These are phyloP conservation scores for Melinaea marsaeus DNA, from an alignment of 2,888 invertebrate genomes.

Conservation along the genomic window DNA sequence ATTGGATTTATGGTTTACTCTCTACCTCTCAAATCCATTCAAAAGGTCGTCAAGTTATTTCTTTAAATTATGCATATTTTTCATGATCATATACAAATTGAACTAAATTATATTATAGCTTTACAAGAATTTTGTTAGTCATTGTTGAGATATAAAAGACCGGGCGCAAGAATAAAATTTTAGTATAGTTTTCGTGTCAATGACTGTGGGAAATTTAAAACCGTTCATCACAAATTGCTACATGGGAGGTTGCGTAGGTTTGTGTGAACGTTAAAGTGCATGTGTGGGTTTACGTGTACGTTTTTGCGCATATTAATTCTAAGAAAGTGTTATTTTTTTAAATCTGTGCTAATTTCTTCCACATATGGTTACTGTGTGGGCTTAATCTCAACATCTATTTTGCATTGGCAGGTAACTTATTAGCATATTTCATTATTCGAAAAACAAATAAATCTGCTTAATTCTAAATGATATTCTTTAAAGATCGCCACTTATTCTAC, in stretches of 20 bases:
- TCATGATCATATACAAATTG: too few relatives aligned
- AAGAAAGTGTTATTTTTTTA: slow-evolving; percentile 17
- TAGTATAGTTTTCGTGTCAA: slow-evolving; percentile 15
- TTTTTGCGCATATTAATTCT: slow-evolving; percentile 18
- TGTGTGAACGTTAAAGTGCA: slow-evolving; percentile 2
- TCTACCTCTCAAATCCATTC: slow-evolving; percentile 4
- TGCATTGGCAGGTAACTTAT: slow-evolving; percentile 3
- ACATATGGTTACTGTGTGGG: slow-evolving; percentile 17
- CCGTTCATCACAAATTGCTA: slow-evolving; percentile 8
- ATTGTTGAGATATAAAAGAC: too few relatives aligned
- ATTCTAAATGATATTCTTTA: too few relatives aligned
- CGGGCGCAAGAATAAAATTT: neutral
- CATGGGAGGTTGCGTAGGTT: slow-evolving; percentile 16
- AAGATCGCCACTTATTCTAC: too few relatives aligned
- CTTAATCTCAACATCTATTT: neutral
- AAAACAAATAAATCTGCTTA: too few relatives aligned
- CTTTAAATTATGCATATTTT: too few relatives aligned
- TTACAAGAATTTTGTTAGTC: too few relatives aligned
- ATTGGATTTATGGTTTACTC: slow-evolving; percentile 3
- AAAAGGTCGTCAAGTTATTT: too few relatives aligned
- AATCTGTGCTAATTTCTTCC: slow-evolving; percentile 19
- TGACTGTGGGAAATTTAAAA: slow-evolving; percentile 19
- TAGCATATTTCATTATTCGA: neutral
- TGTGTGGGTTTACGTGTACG: slow-evolving; percentile 16
- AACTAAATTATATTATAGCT: too few relatives aligned